phyloP scores from a whole-genome alignment of 2,888 invertebrate species.

The Tolmerus cingulatus region DNA sequence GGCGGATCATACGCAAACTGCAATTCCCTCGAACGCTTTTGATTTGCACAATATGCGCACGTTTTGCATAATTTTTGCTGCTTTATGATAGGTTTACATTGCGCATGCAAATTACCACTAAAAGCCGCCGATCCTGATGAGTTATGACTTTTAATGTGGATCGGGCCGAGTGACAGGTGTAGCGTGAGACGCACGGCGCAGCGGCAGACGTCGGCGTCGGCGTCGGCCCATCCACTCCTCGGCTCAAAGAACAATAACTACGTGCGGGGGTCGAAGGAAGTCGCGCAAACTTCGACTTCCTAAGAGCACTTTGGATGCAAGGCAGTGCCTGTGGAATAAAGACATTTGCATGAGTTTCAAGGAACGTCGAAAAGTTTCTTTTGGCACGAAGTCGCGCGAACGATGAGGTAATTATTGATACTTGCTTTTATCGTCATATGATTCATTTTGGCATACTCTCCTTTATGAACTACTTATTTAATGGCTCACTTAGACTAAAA shows the following conservation, averaged over 20 bases:
- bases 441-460: not conserved
- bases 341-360: slow-evolving; percentile 21
- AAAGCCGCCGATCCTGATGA: slow-evolving; percentile 36
- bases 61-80: slow-evolving; percentile 37
- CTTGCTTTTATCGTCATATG: not conserved
- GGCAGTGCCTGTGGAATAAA: not conserved
- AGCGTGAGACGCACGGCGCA: slow-evolving; percentile 1
- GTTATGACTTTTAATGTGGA: slow-evolving; percentile 33
- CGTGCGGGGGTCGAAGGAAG: slow-evolving; percentile 28
- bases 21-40: slow-evolving; percentile 14
- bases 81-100: slow-evolving; percentile 34
- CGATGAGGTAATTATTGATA: not conserved
- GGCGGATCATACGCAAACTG: slow-evolving; percentile 17
- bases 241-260: not conserved
- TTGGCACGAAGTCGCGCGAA: not conserved
- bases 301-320: not conserved
- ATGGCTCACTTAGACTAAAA: not conserved
- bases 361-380: not conserved
- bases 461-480: not conserved
- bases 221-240: not conserved
- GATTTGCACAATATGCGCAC: slow-evolving; percentile 28
- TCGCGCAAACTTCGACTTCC: not conserved
- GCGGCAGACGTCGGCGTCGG: not conserved
- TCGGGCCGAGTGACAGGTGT: slow-evolving; percentile 17
- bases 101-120: slow-evolving; percentile 29